A percentile compares a stretch with the other conserved stretches of the same genome.
These are phyloP conservation scores for Arrhopalites spinosus DNA, from an alignment of 2,888 invertebrate genomes.

Conservation along the genomic window DNA sequence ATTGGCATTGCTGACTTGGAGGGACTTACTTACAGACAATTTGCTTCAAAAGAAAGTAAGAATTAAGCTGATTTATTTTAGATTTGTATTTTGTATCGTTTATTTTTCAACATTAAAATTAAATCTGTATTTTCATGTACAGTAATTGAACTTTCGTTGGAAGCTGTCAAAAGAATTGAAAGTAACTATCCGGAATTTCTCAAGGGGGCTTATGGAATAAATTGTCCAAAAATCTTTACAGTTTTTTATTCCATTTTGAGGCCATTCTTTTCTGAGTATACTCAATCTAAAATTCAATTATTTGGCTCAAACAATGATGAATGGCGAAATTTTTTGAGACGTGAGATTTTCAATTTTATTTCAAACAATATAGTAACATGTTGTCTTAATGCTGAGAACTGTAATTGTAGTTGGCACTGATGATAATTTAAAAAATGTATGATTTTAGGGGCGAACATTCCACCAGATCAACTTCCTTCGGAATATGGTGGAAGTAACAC, in stretches of 20 bases:
- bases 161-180: constrained; percentile 26
- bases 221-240: constrained; percentile 40
- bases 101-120: background rate
- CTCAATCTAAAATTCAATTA: constrained; percentile 30
- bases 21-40: constrained; percentile 33
- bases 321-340: constrained; percentile 22
- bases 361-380: too few relatives aligned
- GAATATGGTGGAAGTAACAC: constrained; percentile 35
- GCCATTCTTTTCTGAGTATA: constrained; percentile 38
- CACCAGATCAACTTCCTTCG: constrained; percentile 35
- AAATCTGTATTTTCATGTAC: background rate
- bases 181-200: constrained; percentile 35
- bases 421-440: too few relatives aligned
- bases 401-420: too few relatives aligned
- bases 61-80: background rate
- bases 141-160: constrained; percentile 32
- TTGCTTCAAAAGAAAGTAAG: constrained; percentile 37
- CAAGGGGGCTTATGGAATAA: constrained; percentile 31
- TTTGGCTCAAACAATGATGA: constrained; percentile 32
- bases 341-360: too few relatives aligned
- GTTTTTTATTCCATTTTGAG: constrained; percentile 30
- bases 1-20: constrained; percentile 46
- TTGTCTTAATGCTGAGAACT: too few relatives aligned
- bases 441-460: background rate
- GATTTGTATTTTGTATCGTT: background rate